These are phyloP conservation scores for Atethmia centrago DNA, from an alignment of 2,888 invertebrate species.

Conservation along the genomic window DNA sequence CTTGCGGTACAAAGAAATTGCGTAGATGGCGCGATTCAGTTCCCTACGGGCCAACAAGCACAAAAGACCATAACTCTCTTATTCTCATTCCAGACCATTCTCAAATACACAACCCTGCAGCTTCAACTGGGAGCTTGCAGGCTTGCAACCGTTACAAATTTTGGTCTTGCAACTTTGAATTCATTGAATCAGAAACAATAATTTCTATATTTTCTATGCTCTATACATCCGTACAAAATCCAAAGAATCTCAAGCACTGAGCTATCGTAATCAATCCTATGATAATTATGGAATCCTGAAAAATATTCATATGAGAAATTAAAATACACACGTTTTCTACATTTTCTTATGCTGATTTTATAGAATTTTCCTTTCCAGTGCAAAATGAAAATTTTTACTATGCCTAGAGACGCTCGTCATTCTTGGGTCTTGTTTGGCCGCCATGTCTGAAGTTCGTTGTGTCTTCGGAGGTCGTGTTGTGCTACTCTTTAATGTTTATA, in stretches of 20 bases:
- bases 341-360: slow-evolving; percentile 81
- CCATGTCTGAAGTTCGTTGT: slow-evolving; percentile 90
- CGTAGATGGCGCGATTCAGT: neutral
- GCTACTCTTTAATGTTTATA: slow-evolving; percentile 88
- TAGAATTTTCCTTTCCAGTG: slow-evolving; percentile 88
- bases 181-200: slow-evolving; percentile 41
- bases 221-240: slow-evolving; percentile 54
- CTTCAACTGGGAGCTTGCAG: neutral
- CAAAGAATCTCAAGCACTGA: slow-evolving; percentile 64
- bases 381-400: slow-evolving; percentile 79
- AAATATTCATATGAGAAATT: slow-evolving; percentile 82
- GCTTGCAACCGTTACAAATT: slow-evolving; percentile 15
- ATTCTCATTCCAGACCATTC: too few species aligned
- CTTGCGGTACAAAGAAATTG: neutral
- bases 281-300: slow-evolving; percentile 79
- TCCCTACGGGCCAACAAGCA: too few species aligned
- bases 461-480: slow-evolving; percentile 90
- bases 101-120: neutral
- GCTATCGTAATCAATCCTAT: slow-evolving; percentile 74
- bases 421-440: slow-evolving; percentile 88
- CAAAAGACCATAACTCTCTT: neutral
- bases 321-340: slow-evolving; percentile 82
- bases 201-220: slow-evolving; percentile 44
- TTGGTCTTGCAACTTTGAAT: slow-evolving; percentile 45
- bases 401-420: slow-evolving; percentile 85